A percentile compares a stretch with the other conserved stretches of the same genome.
Conservation (phyloP, 2,113 vertebrate species). For the Zosterops pallidus region DNA sequence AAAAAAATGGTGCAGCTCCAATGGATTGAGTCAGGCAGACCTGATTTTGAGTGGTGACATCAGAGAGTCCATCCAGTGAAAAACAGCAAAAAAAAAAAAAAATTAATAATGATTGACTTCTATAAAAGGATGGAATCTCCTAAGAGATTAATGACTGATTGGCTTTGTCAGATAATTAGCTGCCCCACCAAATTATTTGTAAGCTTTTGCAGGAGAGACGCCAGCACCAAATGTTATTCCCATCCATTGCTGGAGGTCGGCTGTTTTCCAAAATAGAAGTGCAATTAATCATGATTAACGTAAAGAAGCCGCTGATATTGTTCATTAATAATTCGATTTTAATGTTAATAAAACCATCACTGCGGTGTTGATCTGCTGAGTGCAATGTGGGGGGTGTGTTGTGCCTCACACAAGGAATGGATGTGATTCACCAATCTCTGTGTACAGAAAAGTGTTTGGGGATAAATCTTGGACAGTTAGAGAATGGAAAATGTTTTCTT, state of each 20-base stretch:
- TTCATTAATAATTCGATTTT: constrained; percentile 17
- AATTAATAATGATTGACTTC: neutral
- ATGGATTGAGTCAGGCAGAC: neutral
- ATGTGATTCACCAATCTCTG: neutral
- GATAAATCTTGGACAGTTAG: neutral
- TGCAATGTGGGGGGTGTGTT: neutral
- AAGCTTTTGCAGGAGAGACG: neutral
- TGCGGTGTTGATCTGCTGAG: neutral
- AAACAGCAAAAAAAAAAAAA: neutral
- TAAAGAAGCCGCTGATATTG: constrained; percentile 2
- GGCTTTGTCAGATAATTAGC: neutral
- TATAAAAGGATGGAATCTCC: neutral
- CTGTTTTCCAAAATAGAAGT: neutral
- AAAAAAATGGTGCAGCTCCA: neutral
- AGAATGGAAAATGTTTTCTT: neutral
- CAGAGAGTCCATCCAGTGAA: neutral
- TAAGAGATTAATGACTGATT: neutral
- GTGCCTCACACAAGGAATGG: neutral
- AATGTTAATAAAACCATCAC: neutral
- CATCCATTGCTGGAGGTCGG: neutral
- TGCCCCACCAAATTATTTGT: neutral
- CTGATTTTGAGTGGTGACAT: neutral
- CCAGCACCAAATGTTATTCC: neutral
- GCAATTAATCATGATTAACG: constrained; percentile 9
- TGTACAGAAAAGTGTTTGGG: neutral